Evolutionary conservation across 2,888 invertebrate genomes (phyloP).

Genomic region (Diplazon laetatorius): DNA sequence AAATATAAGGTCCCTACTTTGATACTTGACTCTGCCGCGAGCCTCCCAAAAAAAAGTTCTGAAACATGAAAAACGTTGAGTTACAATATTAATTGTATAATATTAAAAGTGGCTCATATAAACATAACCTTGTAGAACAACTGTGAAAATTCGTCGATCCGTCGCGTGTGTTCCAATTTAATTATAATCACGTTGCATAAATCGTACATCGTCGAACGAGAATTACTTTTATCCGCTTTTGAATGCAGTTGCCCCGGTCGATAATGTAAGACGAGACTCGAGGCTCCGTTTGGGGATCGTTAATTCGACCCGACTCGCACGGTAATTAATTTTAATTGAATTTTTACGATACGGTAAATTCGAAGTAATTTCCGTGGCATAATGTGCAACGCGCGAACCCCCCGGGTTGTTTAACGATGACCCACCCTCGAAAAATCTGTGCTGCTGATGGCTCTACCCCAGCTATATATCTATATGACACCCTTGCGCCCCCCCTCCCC

Average conservation of each 20-base stretch:
- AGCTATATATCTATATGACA: no score
- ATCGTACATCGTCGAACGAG: constrained; percentile 15
- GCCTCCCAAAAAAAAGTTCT: no score
- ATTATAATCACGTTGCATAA: constrained; percentile 37
- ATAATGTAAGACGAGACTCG: constrained; percentile 16
- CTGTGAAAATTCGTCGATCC: not conserved
- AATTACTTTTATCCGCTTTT: no score
- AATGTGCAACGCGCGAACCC: not conserved
- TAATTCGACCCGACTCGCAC: constrained; percentile 67
- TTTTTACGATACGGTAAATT: constrained; percentile 60
- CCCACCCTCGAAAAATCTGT: constrained; percentile 67
- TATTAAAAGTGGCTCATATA: no score
- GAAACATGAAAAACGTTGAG: no score
- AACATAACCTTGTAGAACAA: constrained; percentile 3
- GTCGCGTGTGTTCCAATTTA: constrained; percentile 26
- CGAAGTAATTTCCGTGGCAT: constrained; percentile 20
- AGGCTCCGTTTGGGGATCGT: constrained; percentile 66
- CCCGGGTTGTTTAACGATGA: constrained; percentile 46
- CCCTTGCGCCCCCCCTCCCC: no score
- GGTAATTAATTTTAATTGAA: constrained; percentile 66
- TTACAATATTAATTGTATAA: no score
- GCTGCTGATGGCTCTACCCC: constrained; percentile 51
- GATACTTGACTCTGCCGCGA: no score
- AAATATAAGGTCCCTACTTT: no score
- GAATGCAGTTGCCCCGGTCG: not conserved